A percentile compares a stretch with the other conserved stretches of the same genome.
These are phyloP conservation scores for Drosophila prolongata DNA, from an alignment of 2,888 invertebrate species.

Conservation along the genomic window DNA sequence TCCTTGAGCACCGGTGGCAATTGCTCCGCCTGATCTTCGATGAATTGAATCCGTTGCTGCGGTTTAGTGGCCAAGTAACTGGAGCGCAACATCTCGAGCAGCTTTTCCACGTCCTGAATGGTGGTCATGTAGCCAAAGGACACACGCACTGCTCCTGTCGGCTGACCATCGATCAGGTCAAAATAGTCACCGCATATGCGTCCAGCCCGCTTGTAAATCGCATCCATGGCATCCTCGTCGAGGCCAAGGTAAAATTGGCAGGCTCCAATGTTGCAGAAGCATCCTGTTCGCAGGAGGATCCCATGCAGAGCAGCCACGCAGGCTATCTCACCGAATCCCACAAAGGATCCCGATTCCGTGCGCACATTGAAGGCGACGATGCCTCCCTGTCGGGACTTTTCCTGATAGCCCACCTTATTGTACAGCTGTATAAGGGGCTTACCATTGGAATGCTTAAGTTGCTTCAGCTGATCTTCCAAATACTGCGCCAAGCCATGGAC, in stretches of 20 bases:
- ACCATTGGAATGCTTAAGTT: slow-evolving; percentile 90
- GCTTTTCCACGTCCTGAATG: slow-evolving; percentile 88
- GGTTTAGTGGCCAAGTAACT: slow-evolving; percentile 87
- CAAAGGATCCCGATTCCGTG: slow-evolving; percentile 90
- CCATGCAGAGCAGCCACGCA: slow-evolving; percentile 94
- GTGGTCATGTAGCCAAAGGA: slow-evolving; percentile 97
- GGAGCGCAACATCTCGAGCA: slow-evolving; percentile 90
- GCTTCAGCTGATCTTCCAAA: slow-evolving; percentile 87
- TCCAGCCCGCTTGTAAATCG: slow-evolving; percentile 91
- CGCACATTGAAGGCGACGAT: slow-evolving; percentile 95
- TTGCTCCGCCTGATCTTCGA: slow-evolving; percentile 55
- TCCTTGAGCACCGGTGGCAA: slow-evolving; percentile 73
- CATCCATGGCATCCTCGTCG: slow-evolving; percentile 88
- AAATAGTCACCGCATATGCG: slow-evolving; percentile 96
- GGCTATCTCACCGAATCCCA: slow-evolving; percentile 96
- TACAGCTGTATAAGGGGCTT: slow-evolving; percentile 89
- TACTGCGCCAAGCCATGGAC: slow-evolving; percentile 91
- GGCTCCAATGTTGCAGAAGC: slow-evolving; percentile 98
- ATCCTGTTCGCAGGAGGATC: slow-evolving; percentile 95
- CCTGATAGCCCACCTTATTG: slow-evolving; percentile 88
- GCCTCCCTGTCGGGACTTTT: slow-evolving; percentile 90
- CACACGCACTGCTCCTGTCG: slow-evolving; percentile 95
- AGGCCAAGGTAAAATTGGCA: slow-evolving; percentile 92
- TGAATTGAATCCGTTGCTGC: slow-evolving; percentile 62
- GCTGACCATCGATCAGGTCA: slow-evolving; percentile 93